A percentile compares a stretch with the other conserved stretches of the same genome.
phyloP scores from a whole-genome alignment of 2,888 invertebrate species.

The Panopea generosa region DNA sequence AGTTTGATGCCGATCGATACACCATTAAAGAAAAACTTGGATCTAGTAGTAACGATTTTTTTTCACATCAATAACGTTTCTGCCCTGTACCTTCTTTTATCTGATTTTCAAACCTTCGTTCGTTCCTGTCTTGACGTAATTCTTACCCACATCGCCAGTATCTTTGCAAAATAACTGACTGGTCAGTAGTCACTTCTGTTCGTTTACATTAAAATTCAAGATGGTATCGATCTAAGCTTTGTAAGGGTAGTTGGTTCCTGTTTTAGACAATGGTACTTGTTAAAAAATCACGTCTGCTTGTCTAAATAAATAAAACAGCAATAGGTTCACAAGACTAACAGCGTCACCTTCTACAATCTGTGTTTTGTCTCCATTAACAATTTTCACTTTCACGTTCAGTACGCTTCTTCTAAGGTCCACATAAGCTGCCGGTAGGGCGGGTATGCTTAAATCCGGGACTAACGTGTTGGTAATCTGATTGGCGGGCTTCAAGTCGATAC shows the following conservation, averaged over 20 bases:
- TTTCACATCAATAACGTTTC: slow-evolving; percentile 47
- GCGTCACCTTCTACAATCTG: slow-evolving; percentile 3
- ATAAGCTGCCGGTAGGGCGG: slow-evolving; percentile 27
- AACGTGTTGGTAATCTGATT: slow-evolving; percentile 17
- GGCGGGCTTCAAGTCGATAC: slow-evolving; percentile 32
- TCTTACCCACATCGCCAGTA: slow-evolving; percentile 8
- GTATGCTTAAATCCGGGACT: slow-evolving; percentile 23
- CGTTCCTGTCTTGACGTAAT: slow-evolving; percentile 33
- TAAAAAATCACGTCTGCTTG: slow-evolving; percentile 38
- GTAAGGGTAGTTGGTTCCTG: slow-evolving; percentile 38
- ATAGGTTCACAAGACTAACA: slow-evolving; percentile 17
- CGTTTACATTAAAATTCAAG: slow-evolving; percentile 5
- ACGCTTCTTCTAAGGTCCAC: slow-evolving; percentile 38
- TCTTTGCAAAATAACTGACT: slow-evolving; percentile 43
- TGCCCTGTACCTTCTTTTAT: slow-evolving; percentile 38
- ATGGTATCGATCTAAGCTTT: slow-evolving; percentile 51
- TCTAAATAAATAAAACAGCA: slow-evolving; percentile 22
- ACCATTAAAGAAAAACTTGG: too few species aligned
- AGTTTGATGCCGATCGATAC: too few species aligned
- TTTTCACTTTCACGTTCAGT: slow-evolving; percentile 18
- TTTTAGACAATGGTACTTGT: slow-evolving; percentile 20
- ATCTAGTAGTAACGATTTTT: slow-evolving; percentile 44
- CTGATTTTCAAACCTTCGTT: slow-evolving; percentile 31
- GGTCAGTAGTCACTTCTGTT: not conserved
- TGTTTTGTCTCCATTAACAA: slow-evolving; percentile 7